Base-by-base conservation (phyloP, 1,140 invertebrate genomes). In the Trachymyrmex septentrionalis region DNA sequence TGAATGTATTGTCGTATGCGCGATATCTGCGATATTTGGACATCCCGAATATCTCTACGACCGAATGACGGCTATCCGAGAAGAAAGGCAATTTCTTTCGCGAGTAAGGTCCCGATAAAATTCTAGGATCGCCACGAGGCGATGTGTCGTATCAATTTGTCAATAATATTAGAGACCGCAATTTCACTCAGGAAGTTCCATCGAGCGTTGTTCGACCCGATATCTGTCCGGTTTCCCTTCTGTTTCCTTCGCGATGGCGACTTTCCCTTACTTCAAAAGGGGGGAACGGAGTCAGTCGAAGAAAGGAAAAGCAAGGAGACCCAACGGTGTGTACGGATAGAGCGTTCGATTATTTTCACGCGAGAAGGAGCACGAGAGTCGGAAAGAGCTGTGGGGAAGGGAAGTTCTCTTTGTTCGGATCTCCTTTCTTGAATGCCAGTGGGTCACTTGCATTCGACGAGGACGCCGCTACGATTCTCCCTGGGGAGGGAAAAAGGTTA, bases 321-420 rank as follows among this genome's bases (percentile, higher is more conserved):
- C 61, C 53, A 9, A 12, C 75, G 16, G 12, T 50, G 53, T 59
- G 61, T 66, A 59, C 38, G 67, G 73, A 75, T 61, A 85, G 69
- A 85, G 64, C 55, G 66, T 84, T 92, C 92, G 92, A 93, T 93
- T 93, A 93, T 88, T 86, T 89, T 88, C 88, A 75, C 87, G 88
- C 88, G 67, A 53, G 82, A 67, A 69, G 30, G 61, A 69, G 48
- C 87, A 86, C 82, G 34, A 34, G 34, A 34, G 30, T 57, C 55
- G 27, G 7, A 50, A 72, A 59, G 55, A 12, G 38, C 38, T 44
- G n/a, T n/a, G n/a, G n/a, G 9, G 50, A 19, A 75, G 61, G 27
- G 30, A 67, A 24, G 66, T 63, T 85, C 71, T 88, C 64, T 63
- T 88, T 53, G 63, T 88, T 61, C 78, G 78, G 53, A 72, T 85